A percentile compares a stretch with the other conserved stretches of the same genome.
These are phyloP conservation scores for Agrochola macilenta DNA, from an alignment of 2,888 invertebrate species.

Conservation along the genomic window DNA sequence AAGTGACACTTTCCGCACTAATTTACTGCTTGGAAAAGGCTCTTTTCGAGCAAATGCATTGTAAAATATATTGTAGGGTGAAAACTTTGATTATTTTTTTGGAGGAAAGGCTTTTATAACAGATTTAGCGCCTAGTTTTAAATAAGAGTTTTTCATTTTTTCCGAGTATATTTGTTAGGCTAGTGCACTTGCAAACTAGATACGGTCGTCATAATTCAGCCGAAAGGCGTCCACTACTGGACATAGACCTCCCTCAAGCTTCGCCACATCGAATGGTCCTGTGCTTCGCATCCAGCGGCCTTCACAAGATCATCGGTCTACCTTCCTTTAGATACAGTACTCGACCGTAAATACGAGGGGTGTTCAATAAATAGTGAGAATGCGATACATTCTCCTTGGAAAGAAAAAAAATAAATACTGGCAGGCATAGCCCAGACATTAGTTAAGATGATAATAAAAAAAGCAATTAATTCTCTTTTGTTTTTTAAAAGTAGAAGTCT, in stretches of 20 bases:
- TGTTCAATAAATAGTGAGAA: too few species aligned
- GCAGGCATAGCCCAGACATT: too few species aligned
- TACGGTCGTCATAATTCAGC: background rate
- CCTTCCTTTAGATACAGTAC: background rate
- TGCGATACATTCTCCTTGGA: too few species aligned
- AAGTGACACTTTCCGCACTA: too few species aligned
- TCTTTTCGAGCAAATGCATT: too few species aligned
- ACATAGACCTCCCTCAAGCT: background rate
- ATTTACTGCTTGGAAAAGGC: too few species aligned
- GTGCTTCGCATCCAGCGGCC: background rate
- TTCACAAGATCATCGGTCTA: background rate
- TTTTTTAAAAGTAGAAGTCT: too few species aligned
- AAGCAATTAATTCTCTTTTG: too few species aligned
- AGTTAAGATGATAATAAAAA: too few species aligned
- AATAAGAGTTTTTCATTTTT: background rate
- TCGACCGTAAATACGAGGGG: background rate
- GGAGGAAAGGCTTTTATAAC: background rate
- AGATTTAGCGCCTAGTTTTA: background rate
- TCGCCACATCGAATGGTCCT: too few species aligned
- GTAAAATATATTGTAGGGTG: slow-evolving; percentile 56
- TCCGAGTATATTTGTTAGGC: background rate
- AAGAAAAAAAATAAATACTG: too few species aligned
- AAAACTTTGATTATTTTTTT: background rate
- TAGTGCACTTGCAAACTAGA: background rate
- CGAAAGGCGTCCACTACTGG: background rate